A percentile compares a stretch with the other conserved stretches of the same genome.
Evolutionary conservation across 1,140 invertebrate genomes (phyloP).

Genomic region (Drosophila insularis): DNA sequence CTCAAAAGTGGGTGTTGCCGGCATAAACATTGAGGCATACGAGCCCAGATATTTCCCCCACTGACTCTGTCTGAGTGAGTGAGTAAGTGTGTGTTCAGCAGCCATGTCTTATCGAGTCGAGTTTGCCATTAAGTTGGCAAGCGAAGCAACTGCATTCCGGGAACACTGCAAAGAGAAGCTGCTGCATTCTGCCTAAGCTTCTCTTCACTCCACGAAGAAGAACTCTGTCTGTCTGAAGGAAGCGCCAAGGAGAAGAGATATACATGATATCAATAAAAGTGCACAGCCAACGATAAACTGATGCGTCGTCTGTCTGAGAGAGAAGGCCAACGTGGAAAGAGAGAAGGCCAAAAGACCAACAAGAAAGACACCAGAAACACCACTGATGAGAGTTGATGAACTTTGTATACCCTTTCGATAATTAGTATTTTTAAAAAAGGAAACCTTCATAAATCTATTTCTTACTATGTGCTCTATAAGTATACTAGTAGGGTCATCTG

Average conservation of each 20-base stretch:
- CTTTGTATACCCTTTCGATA: background rate
- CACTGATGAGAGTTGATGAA: background rate
- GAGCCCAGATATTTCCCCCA: background rate
- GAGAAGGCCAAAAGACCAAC: slow-evolving; percentile 28
- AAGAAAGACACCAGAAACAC: background rate
- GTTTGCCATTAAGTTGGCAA: slow-evolving; percentile 65
- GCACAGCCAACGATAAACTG: slow-evolving; percentile 49
- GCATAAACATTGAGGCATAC: slow-evolving; percentile 27
- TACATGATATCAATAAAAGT: slow-evolving; percentile 73
- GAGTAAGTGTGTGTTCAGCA: slow-evolving; percentile 47
- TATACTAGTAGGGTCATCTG: too few species aligned
- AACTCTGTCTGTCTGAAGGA: slow-evolving; percentile 33
- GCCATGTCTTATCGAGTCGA: slow-evolving; percentile 69
- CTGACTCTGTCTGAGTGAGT: background rate
- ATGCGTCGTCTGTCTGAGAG: background rate
- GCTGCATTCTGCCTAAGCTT: slow-evolving; percentile 11
- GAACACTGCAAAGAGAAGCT: slow-evolving; percentile 53
- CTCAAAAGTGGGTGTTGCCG: slow-evolving; percentile 21
- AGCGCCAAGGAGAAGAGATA: slow-evolving; percentile 45
- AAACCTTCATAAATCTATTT: too few species aligned
- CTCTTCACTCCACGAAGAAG: background rate
- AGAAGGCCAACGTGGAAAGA: slow-evolving; percentile 21
- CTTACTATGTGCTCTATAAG: too few species aligned
- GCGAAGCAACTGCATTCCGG: slow-evolving; percentile 63
- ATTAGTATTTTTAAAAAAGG: too few species aligned